phyloP scores from a whole-genome alignment of 1,140 invertebrate species.

The Archivesica marissinica region DNA sequence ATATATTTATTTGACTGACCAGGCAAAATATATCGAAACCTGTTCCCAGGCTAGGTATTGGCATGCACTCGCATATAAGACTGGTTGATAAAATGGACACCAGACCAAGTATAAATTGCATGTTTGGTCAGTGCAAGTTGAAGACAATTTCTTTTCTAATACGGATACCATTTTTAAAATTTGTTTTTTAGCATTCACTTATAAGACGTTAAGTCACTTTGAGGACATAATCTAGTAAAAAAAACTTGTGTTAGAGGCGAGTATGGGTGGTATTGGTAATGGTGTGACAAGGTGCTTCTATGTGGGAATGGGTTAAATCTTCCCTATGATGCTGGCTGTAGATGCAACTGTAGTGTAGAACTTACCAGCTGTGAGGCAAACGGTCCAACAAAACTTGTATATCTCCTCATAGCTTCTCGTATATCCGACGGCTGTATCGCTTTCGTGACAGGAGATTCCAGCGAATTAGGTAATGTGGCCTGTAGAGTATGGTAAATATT shows the following conservation, averaged over 20 bases:
- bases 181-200: not conserved
- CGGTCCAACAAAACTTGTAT: slow-evolving; percentile 81
- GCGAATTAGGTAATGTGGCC: not conserved
- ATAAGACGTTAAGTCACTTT: no score
- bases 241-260: no score
- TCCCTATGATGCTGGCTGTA: not conserved
- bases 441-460: slow-evolving; percentile 74
- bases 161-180: not conserved
- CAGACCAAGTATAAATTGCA: no score
- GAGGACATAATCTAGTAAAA: not conserved
- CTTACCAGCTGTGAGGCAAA: slow-evolving; percentile 82
- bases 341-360: slow-evolving; percentile 14
- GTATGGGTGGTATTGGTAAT: no score
- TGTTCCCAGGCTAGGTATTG: no score
- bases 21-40: no score
- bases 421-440: slow-evolving; percentile 86
- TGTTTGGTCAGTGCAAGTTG: no score
- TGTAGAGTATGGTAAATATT: not conserved
- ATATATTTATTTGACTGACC: no score
- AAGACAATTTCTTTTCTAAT: not conserved
- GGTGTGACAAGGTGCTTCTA: no score
- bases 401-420: slow-evolving; percentile 86
- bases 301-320: no score
- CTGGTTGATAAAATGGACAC: no score
- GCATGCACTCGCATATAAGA: no score